phyloP scores from a whole-genome alignment of 2,113 vertebrate species.

The Toxostoma redivivum region DNA sequence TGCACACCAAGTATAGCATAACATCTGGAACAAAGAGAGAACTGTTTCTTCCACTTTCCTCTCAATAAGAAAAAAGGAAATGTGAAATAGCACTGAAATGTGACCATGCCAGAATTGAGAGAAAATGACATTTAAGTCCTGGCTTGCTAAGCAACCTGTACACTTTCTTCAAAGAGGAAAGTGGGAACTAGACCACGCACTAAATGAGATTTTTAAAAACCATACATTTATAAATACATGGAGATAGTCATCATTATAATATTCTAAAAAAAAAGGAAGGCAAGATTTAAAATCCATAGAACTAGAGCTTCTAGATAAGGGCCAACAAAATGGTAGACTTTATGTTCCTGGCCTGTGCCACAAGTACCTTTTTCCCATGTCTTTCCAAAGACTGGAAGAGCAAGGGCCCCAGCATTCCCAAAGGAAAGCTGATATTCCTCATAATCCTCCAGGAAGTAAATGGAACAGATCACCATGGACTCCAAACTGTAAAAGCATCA shows the following conservation, averaged over 20 bases:
- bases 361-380: background rate
- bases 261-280: background rate
- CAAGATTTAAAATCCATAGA: background rate
- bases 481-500: background rate
- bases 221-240: background rate
- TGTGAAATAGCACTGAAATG: background rate
- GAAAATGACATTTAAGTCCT: background rate
- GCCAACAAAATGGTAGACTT: background rate
- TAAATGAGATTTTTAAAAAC: background rate
- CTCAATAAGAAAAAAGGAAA: background rate
- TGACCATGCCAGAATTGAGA: background rate
- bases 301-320: background rate
- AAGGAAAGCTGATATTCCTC: background rate
- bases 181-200: background rate
- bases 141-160: background rate
- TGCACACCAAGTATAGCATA: background rate
- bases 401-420: background rate
- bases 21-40: background rate
- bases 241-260: background rate
- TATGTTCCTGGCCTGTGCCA: background rate
- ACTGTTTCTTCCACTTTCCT: background rate
- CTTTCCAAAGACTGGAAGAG: background rate
- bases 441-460: background rate
- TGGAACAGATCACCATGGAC: background rate
- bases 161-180: background rate